These are phyloP conservation scores for Plotosus lineatus DNA, from an alignment of 2,113 vertebrate genomes.

Conservation along the genomic window DNA sequence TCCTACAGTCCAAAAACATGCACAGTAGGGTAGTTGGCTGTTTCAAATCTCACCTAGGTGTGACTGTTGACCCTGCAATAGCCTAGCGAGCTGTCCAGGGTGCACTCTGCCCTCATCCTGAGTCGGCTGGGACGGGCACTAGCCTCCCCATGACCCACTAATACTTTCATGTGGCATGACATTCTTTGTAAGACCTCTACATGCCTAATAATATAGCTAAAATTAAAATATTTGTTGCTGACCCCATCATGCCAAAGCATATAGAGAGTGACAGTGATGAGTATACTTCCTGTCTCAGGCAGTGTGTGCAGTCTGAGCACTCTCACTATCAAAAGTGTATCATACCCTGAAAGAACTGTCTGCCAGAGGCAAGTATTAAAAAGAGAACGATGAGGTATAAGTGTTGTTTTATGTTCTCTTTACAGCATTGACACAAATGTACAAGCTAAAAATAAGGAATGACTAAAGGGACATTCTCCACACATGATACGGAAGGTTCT, in stretches of 20 bases:
- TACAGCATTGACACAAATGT: neutral
- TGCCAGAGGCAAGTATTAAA: neutral
- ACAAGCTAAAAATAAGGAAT: neutral
- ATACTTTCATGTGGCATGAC: too few relatives aligned
- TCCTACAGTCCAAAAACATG: too few relatives aligned
- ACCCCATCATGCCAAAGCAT: neutral
- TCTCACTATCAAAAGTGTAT: neutral
- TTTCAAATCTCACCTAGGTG: too few relatives aligned
- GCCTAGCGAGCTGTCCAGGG: too few relatives aligned
- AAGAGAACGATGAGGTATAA: neutral
- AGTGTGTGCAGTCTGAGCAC: neutral
- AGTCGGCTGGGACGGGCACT: too few relatives aligned
- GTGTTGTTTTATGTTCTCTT: neutral
- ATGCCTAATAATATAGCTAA: neutral
- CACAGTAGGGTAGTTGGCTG: too few relatives aligned
- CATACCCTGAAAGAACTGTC: neutral
- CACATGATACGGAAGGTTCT: neutral
- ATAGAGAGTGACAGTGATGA: neutral
- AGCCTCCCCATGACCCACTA: too few relatives aligned
- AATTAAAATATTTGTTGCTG: neutral
- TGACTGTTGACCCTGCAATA: too few relatives aligned
- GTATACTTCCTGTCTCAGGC: neutral
- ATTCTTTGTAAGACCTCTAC: neutral
- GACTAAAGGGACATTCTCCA: neutral
- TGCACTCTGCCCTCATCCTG: too few relatives aligned